These are phyloP conservation scores for Onychorhynchus coronatus DNA, from an alignment of 2,113 vertebrate genomes.

Conservation along the genomic window DNA sequence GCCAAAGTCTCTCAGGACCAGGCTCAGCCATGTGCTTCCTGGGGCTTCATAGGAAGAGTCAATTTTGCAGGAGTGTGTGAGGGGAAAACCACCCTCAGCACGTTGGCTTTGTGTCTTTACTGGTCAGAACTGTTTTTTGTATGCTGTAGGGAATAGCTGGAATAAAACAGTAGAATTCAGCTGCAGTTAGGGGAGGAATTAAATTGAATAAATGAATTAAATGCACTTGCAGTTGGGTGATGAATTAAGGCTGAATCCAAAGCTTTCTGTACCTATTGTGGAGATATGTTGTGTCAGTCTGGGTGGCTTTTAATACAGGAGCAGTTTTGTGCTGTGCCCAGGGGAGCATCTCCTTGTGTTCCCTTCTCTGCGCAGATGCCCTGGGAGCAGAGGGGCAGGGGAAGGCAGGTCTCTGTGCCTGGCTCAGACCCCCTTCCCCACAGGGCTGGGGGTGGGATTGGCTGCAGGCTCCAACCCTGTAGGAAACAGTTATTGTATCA, in stretches of 20 bases:
- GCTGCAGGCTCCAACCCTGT: background rate
- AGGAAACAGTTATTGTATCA: background rate
- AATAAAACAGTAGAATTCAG: rapidly evolving
- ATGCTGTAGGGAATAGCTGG: too few species aligned
- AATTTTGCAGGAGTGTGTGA: background rate
- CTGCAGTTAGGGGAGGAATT: too few species aligned
- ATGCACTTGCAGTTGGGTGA: too few species aligned
- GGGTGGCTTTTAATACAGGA: background rate
- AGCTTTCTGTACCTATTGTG: background rate
- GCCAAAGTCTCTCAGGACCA: constrained; percentile 19
- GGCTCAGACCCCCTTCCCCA: background rate
- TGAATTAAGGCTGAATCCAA: background rate
- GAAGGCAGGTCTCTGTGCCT: background rate
- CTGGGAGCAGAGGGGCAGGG: background rate
- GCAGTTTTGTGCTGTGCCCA: background rate
- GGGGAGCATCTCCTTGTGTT: background rate
- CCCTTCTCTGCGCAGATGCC: background rate
- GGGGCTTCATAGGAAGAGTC: background rate
- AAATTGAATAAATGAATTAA: background rate
- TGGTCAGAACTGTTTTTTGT: background rate
- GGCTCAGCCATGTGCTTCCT: background rate
- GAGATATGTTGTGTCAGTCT: rapidly evolving
- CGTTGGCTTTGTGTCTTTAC: background rate
- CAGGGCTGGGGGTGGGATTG: background rate
- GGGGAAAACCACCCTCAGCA: background rate